Evolutionary conservation across 1,140 invertebrate genomes (phyloP).

Genomic region (Papilio polytes): DNA sequence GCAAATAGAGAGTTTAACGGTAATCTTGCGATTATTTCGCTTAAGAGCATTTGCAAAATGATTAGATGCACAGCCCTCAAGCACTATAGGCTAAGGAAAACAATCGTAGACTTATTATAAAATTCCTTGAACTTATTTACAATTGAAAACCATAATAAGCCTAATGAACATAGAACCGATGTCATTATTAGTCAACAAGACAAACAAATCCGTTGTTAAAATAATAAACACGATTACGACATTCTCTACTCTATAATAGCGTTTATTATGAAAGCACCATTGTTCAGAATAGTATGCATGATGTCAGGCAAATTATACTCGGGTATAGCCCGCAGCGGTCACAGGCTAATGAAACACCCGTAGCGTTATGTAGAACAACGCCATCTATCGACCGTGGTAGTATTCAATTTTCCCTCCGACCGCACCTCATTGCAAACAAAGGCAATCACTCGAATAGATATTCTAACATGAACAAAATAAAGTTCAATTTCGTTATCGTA

Average conservation of each 20-base stretch:
- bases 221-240: slow-evolving; percentile 11
- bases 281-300: slow-evolving; percentile 32
- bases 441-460: slow-evolving; percentile 47
- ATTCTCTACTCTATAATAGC: slow-evolving; percentile 14
- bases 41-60: not conserved
- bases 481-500: slow-evolving; percentile 4
- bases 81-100: not conserved
- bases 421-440: slow-evolving; percentile 67
- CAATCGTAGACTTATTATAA: not conserved
- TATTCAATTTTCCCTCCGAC: slow-evolving; percentile 60
- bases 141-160: slow-evolving; percentile 19
- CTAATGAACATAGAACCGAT: not conserved
- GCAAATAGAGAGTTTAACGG: not conserved
- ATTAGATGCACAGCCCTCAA: not conserved
- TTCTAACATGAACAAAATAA: slow-evolving; percentile 7
- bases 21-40: not conserved
- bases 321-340: slow-evolving; percentile 7
- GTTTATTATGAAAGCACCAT: slow-evolving; percentile 24
- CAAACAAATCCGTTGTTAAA: slow-evolving; percentile 29
- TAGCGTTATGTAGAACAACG: slow-evolving; percentile 64
- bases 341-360: slow-evolving; percentile 61
- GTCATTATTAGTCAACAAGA: slow-evolving; percentile 18
- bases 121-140: not conserved
- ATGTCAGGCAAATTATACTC: slow-evolving; percentile 31
- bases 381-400: slow-evolving; percentile 65